These are phyloP conservation scores for Drosophila formosana DNA, from an alignment of 2,888 invertebrate genomes.

Conservation along the genomic window DNA sequence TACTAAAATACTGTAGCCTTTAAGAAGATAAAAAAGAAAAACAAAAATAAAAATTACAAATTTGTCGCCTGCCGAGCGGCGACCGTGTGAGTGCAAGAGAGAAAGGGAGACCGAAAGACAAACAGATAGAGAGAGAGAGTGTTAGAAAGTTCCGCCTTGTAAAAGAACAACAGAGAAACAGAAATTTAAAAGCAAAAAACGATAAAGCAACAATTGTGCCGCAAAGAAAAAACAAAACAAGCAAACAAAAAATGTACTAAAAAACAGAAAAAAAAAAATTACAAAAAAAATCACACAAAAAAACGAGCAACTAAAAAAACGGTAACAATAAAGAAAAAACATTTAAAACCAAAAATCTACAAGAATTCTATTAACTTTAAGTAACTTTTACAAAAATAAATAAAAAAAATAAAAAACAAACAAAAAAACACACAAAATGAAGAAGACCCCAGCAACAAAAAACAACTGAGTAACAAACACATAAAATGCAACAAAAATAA, in stretches of 20 bases:
- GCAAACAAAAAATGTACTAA: constrained; percentile 59
- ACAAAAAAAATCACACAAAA: constrained; percentile 27
- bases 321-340: constrained; percentile 79
- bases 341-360: constrained; percentile 80
- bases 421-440: constrained; percentile 50
- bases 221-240: constrained; percentile 64
- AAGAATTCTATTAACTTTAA: constrained; percentile 81
- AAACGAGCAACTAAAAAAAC: constrained; percentile 72
- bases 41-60: constrained; percentile 30
- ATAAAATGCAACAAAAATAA: constrained; percentile 55
- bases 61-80: constrained; percentile 42
- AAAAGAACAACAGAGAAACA: constrained; percentile 38
- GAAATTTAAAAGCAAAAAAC: constrained; percentile 60
- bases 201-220: constrained; percentile 81
- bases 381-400: constrained; percentile 76
- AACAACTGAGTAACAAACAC: constrained; percentile 55
- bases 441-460: constrained; percentile 59
- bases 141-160: constrained; percentile 52
- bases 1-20: constrained; percentile 46
- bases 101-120: constrained; percentile 14
- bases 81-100: constrained; percentile 43
- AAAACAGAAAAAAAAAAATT: constrained; percentile 38
- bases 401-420: constrained; percentile 27
- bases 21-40: constrained; percentile 33
- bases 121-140: constrained; percentile 30